Percentiles rank a stretch among this genome's conserved stretches.
Conservation (phyloP, 1,140 invertebrate species). For the Babylonia areolata region DNA sequence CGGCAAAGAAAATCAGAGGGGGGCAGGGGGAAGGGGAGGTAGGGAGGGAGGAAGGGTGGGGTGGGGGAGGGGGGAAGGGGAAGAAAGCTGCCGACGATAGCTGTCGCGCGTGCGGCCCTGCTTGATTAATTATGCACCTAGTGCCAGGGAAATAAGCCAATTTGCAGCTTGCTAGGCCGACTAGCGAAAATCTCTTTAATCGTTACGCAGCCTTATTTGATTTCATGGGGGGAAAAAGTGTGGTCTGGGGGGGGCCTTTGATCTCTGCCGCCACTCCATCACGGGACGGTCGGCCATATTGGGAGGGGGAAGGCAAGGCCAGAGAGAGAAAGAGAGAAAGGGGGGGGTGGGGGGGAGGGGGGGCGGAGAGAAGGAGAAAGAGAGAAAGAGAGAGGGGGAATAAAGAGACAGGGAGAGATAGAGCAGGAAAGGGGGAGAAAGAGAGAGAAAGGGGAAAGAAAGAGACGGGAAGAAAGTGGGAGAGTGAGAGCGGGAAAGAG, state of each 20-base stretch:
- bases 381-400: constrained; percentile 24
- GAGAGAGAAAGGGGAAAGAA: constrained; percentile 38
- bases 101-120: constrained; percentile 29
- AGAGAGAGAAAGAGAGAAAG: constrained; percentile 33
- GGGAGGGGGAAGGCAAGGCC: constrained; percentile 7
- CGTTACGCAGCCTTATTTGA: constrained; percentile 43
- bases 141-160: constrained; percentile 43
- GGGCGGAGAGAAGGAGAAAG: constrained; percentile 31
- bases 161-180: constrained; percentile 42
- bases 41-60: not conserved
- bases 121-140: constrained; percentile 49
- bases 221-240: constrained; percentile 37
- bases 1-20: no score
- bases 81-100: constrained; percentile 40
- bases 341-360: no score
- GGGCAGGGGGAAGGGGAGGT: not conserved
- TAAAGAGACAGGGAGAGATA: not conserved
- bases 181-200: constrained; percentile 43
- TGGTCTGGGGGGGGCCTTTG: constrained; percentile 15
- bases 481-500: not conserved
- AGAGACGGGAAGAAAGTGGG: constrained; percentile 27
- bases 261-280: constrained; percentile 32
- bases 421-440: constrained; percentile 24
- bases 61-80: not conserved
- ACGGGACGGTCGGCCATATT: constrained; percentile 27